phyloP scores from a whole-genome alignment of 1,140 invertebrate species.

The Lethrus apterus region DNA sequence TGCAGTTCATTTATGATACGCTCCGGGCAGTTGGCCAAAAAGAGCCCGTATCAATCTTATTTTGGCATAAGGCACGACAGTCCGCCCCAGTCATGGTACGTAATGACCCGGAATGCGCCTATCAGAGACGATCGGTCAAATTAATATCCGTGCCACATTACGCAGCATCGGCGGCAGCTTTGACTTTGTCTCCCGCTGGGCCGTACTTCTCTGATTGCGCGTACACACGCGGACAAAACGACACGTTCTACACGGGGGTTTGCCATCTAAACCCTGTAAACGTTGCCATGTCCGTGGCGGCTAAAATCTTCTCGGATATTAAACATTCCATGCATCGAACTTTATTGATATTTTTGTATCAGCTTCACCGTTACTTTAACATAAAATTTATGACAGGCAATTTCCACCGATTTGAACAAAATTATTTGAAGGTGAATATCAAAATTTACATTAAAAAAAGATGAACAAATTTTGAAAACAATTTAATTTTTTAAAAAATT shows the following conservation, averaged over 20 bases:
- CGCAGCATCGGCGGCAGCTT: conserved; percentile 26
- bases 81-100: conserved; percentile 27
- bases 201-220: conserved; percentile 17
- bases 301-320: not conserved
- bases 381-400: no score
- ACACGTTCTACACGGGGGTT: conserved; percentile 19
- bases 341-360: no score
- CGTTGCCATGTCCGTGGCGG: no score
- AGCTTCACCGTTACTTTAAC: no score
- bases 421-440: no score
- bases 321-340: no score
- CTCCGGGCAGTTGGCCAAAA: conserved; percentile 1
- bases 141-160: conserved; percentile 30
- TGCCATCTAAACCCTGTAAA: no score
- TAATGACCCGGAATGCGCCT: conserved; percentile 24
- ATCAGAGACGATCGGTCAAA: conserved; percentile 23
- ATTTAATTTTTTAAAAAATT: no score
- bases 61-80: conserved; percentile 12
- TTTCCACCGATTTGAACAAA: no score
- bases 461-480: no score
- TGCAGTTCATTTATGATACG: no score
- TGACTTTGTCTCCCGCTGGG: conserved; percentile 24
- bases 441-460: no score
- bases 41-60: conserved; percentile 10
- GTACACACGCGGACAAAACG: conserved; percentile 15